A percentile compares a stretch with the other conserved stretches of the same genome.
Conservation (phyloP, 2,113 vertebrate species). For the Smithornis capensis region DNA sequence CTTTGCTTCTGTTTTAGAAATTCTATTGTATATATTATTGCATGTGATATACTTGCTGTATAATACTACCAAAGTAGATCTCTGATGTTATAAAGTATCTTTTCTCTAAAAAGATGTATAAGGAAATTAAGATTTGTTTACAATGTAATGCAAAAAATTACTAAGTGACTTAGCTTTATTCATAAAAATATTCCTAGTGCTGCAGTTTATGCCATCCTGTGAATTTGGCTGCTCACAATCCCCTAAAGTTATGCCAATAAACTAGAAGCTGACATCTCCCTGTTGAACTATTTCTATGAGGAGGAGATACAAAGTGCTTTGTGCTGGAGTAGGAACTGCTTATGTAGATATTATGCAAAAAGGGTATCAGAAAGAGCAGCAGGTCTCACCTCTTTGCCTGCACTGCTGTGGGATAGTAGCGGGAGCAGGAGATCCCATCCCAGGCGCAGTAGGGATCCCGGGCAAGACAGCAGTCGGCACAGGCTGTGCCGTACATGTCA, state of each 20-base stretch:
- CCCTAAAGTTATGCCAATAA: neutral
- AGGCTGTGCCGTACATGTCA: constrained; percentile 91
- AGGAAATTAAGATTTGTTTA: neutral
- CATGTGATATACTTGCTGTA: neutral
- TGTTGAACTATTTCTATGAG: neutral
- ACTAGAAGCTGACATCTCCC: neutral
- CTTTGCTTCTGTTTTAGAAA: neutral
- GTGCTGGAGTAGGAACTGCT: neutral
- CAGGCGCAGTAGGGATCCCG: constrained; percentile 97
- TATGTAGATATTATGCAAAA: neutral
- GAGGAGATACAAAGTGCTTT: accelerated
- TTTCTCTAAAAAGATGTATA: neutral
- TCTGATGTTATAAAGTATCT: neutral
- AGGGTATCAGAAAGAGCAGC: accelerated
- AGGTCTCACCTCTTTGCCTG: constrained; percentile 87
- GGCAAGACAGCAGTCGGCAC: constrained; percentile 94
- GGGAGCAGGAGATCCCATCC: constrained; percentile 93
- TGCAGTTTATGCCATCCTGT: neutral
- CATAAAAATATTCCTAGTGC: neutral
- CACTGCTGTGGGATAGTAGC: constrained; percentile 84
- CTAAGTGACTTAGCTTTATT: neutral
- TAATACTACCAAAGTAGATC: neutral
- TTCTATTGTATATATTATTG: neutral
- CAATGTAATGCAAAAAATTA: neutral
- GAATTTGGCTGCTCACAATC: neutral